These are phyloP conservation scores for Balanococcus diminutus DNA, from an alignment of 2,888 invertebrate genomes.

Conservation along the genomic window DNA sequence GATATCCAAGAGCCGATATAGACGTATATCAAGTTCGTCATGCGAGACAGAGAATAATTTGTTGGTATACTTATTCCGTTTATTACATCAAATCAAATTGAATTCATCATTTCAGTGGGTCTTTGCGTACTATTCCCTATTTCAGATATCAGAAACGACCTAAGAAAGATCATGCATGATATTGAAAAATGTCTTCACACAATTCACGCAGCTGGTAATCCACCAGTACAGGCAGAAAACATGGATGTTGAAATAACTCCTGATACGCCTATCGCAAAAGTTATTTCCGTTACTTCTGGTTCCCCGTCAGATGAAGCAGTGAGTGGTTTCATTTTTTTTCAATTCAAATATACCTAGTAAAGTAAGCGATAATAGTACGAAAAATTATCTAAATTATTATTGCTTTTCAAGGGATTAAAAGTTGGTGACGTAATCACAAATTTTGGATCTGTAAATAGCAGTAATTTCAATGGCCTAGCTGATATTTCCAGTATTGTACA, in stretches of 20 bases:
- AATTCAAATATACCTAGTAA: no score
- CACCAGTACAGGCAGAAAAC: no score
- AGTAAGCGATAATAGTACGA: no score
- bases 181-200: slow-evolving; percentile 69
- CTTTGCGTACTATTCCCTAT: slow-evolving; percentile 29
- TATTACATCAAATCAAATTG: background rate
- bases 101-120: background rate
- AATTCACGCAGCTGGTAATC: background rate
- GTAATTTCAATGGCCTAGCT: slow-evolving; percentile 33
- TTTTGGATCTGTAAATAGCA: slow-evolving; percentile 47
- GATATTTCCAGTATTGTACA: slow-evolving; percentile 48
- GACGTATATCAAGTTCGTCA: slow-evolving; percentile 90
- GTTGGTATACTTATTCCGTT: slow-evolving; percentile 65
- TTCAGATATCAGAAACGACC: slow-evolving; percentile 85
- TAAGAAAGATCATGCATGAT: slow-evolving; percentile 79
- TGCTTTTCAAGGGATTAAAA: slow-evolving; percentile 29
- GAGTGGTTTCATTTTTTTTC: background rate
- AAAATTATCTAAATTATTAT: no score
- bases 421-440: slow-evolving; percentile 27
- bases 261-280: slow-evolving; percentile 22
- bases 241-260: background rate
- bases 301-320: slow-evolving; percentile 55
- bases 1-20: slow-evolving; percentile 85
- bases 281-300: slow-evolving; percentile 3
- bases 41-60: slow-evolving; percentile 86